Conservation (phyloP, 2,888 invertebrate species). For the Herminia tarsipennalis region DNA sequence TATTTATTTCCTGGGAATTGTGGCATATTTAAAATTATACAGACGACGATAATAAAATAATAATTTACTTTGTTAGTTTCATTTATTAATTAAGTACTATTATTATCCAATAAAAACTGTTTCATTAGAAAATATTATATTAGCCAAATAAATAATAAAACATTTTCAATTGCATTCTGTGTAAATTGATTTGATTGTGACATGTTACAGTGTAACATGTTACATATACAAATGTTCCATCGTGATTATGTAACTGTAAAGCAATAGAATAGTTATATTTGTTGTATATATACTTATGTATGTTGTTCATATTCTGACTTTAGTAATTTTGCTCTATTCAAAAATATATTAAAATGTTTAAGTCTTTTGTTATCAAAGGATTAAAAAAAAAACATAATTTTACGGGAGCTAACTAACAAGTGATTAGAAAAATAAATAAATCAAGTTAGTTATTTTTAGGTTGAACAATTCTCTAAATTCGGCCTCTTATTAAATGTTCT, state of each 20-base stretch:
- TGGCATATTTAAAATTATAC: no score
- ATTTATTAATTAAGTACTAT: no score
- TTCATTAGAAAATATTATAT: neutral
- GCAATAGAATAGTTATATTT: constrained; percentile 59
- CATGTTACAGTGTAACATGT: no score
- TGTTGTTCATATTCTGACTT: constrained; percentile 29
- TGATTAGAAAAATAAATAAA: no score
- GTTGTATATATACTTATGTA: constrained; percentile 34
- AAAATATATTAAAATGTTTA: neutral
- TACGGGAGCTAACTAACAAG: no score
- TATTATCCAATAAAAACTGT: no score
- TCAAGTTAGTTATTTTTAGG: no score
- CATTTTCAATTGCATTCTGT: neutral
- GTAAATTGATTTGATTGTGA: constrained; percentile 1
- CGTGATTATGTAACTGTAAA: constrained; percentile 52
- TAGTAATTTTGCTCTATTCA: constrained; percentile 12
- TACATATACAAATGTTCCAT: constrained; percentile 19
- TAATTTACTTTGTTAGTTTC: no score
- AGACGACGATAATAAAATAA: no score
- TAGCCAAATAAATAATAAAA: no score
- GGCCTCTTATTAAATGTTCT: neutral
- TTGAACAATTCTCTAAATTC: no score
- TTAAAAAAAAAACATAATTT: neutral
- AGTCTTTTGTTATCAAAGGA: constrained; percentile 12
- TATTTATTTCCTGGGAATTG: no score